These are phyloP conservation scores for Strigamia transsilvanica DNA, from an alignment of 2,888 invertebrate species.

Conservation along the genomic window DNA sequence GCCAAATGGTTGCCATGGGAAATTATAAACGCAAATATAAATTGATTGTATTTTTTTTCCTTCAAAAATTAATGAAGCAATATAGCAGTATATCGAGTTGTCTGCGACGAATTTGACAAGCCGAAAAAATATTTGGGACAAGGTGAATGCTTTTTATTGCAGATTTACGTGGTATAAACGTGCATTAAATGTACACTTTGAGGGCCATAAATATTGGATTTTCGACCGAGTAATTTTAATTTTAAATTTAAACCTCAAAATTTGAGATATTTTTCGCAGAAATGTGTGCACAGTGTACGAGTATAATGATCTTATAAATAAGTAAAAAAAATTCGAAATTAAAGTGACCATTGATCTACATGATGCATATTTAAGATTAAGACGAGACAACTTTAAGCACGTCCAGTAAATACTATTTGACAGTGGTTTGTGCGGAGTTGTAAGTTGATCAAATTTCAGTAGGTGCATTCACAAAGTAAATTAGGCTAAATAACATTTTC, in stretches of 20 bases:
- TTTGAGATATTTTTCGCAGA: not conserved
- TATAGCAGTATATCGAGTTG: not conserved
- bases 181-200: not conserved
- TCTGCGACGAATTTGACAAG: not conserved
- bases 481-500: no score
- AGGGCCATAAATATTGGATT: slow-evolving; percentile 21
- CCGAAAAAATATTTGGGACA: not conserved
- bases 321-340: no score
- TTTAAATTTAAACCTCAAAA: slow-evolving; percentile 17
- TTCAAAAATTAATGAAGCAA: not conserved
- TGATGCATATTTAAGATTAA: no score
- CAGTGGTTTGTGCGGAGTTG: no score
- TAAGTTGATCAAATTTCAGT: no score
- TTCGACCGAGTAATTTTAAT: slow-evolving; percentile 17
- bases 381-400: no score
- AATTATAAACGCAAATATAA: slow-evolving; percentile 3
- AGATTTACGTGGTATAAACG: not conserved
- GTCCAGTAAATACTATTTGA: no score
- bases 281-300: no score
- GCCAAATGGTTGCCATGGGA: not conserved
- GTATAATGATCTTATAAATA: no score
- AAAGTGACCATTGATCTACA: no score
- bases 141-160: slow-evolving; percentile 15
- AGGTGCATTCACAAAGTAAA: no score
- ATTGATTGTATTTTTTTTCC: not conserved